These are phyloP conservation scores for Neoaliturus tenellus DNA, from an alignment of 2,888 invertebrate species.

Conservation along the genomic window DNA sequence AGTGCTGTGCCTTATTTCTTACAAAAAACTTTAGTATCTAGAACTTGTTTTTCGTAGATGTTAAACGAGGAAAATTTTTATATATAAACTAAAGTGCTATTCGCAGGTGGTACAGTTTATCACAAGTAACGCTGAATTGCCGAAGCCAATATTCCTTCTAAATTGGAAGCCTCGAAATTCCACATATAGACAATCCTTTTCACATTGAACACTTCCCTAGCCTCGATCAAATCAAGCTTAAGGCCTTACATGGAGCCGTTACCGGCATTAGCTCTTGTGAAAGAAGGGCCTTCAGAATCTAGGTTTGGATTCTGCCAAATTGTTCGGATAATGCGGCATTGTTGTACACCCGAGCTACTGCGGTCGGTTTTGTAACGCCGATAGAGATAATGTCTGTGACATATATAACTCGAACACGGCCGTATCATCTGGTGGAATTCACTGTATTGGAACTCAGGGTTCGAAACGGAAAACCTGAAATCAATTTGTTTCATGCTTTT, in stretches of 20 bases:
- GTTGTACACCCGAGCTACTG: not conserved
- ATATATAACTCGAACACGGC: not conserved
- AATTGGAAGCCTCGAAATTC: too few relatives aligned
- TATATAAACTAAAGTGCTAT: too few relatives aligned
- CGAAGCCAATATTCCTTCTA: too few relatives aligned
- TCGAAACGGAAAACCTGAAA: not conserved
- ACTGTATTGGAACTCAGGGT: not conserved
- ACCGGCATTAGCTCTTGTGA: not conserved
- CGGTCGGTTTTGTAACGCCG: not conserved
- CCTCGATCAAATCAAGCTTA: not conserved
- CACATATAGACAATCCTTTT: not conserved
- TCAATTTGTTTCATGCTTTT: not conserved
- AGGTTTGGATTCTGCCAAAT: constrained; percentile 18
- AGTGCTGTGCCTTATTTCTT: too few relatives aligned
- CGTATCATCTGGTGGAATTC: not conserved
- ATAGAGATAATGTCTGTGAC: constrained; percentile 9
- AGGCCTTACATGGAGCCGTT: not conserved
- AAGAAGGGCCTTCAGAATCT: constrained; percentile 5
- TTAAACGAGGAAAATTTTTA: too few relatives aligned
- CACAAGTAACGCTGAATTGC: too few relatives aligned
- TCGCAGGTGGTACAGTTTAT: too few relatives aligned
- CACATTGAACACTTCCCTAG: not conserved
- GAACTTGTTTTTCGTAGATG: too few relatives aligned
- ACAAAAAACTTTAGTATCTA: too few relatives aligned
- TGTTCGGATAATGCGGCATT: constrained; percentile 21